These are phyloP conservation scores for Onychostruthus taczanowskii DNA, from an alignment of 2,113 vertebrate genomes.

Conservation along the genomic window DNA sequence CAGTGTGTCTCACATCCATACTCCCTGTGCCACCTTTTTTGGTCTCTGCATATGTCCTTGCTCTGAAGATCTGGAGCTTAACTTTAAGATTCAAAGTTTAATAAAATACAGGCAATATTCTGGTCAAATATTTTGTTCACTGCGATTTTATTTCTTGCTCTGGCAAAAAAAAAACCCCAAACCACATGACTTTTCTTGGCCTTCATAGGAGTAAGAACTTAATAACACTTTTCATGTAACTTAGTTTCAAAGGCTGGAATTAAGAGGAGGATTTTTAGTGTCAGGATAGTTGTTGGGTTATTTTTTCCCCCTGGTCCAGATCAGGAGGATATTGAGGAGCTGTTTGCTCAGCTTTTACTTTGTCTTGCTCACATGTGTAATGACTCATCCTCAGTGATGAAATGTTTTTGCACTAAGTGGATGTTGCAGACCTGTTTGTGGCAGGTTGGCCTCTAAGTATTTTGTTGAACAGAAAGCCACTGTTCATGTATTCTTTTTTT, in stretches of 20 bases:
- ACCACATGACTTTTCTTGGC: not conserved
- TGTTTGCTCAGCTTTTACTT: not conserved
- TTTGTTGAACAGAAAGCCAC: not conserved
- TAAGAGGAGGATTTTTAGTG: not conserved
- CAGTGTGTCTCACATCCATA: fast-evolving
- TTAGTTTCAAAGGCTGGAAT: not conserved
- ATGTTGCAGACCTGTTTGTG: not conserved
- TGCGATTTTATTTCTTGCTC: not conserved
- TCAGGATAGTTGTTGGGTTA: not conserved
- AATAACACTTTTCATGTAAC: not conserved
- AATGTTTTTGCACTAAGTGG: not conserved
- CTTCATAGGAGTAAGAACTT: not conserved
- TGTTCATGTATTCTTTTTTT: not conserved
- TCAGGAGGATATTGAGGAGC: not conserved
- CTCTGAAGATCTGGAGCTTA: not conserved
- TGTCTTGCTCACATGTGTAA: not conserved
- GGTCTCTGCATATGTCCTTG: not conserved
- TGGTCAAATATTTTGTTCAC: not conserved
- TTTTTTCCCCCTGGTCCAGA: not conserved
- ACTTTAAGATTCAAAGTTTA: not conserved
- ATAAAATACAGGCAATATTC: not conserved
- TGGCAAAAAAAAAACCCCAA: not conserved
- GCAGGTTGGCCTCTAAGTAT: not conserved
- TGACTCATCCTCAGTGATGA: not conserved
- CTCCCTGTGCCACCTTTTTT: not conserved